These are phyloP conservation scores for Drosophila sucinea DNA, from an alignment of 1,140 invertebrate species.

Conservation along the genomic window DNA sequence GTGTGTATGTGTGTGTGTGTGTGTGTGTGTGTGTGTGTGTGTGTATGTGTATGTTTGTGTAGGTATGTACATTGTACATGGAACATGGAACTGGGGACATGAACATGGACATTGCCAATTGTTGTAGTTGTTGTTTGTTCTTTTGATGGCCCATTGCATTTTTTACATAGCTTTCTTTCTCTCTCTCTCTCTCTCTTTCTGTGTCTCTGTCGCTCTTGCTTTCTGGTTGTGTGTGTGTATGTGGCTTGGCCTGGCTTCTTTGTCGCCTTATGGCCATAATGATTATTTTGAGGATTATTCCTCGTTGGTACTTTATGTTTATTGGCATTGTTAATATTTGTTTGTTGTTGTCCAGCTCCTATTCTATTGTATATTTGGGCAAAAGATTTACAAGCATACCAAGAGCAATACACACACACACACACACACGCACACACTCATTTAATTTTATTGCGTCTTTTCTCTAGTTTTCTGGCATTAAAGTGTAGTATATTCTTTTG, in stretches of 20 bases:
- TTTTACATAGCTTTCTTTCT: constrained; percentile 68
- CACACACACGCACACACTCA: constrained; percentile 43
- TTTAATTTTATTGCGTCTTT: constrained; percentile 69
- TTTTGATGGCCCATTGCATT: constrained; percentile 75
- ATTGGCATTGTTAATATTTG: constrained; percentile 79
- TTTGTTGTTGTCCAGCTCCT: constrained; percentile 45
- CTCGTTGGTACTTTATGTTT: constrained; percentile 58
- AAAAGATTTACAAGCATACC: constrained; percentile 60
- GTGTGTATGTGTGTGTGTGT: constrained; percentile 4
- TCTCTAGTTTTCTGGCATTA: constrained; percentile 46
- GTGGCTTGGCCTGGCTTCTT: constrained; percentile 15
- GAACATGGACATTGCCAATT: constrained; percentile 46
- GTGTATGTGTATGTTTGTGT: background rate
- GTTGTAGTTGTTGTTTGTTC: constrained; percentile 56
- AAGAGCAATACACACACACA: constrained; percentile 20
- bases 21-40: background rate
- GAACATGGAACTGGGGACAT: constrained; percentile 16
- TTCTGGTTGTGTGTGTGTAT: background rate
- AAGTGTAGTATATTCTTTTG: background rate
- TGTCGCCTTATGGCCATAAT: constrained; percentile 70
- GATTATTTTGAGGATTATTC: constrained; percentile 77
- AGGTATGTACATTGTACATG: constrained; percentile 18
- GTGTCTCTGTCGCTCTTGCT: constrained; percentile 15
- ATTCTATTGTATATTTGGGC: constrained; percentile 63
- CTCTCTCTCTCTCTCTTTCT: background rate